phyloP scores from a whole-genome alignment of 2,888 invertebrate species.

The Ochropleura plecta region DNA sequence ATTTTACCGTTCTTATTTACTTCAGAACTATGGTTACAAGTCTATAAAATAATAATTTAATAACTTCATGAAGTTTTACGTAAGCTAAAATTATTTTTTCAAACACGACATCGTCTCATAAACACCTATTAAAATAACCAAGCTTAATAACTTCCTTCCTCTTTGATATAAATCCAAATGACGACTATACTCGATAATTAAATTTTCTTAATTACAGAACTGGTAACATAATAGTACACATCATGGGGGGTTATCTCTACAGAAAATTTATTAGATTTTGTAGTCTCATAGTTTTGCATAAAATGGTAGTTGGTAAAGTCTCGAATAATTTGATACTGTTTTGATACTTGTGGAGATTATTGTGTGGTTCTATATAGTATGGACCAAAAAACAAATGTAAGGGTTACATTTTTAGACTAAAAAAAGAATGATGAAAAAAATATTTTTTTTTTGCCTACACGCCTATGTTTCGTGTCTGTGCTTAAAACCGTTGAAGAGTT shows the following conservation, averaged over 20 bases:
- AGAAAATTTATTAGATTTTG: not conserved
- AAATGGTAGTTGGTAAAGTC: not conserved
- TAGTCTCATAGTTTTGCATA: slow-evolving; percentile 20
- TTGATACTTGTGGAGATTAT: not conserved
- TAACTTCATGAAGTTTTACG: not conserved
- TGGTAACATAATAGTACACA: not conserved
- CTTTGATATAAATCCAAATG: slow-evolving; percentile 21
- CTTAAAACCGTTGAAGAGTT: not conserved
- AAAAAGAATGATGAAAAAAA: not conserved
- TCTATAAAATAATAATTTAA: not conserved
- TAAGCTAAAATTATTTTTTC: not conserved
- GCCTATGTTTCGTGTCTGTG: too few species aligned
- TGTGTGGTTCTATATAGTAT: not conserved
- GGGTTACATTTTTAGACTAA: not conserved
- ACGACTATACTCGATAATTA: slow-evolving; percentile 2
- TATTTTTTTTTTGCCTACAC: too few species aligned
- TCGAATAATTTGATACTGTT: not conserved
- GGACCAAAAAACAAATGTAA: not conserved
- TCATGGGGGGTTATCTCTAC: not conserved
- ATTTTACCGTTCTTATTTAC: not conserved
- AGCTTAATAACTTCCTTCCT: slow-evolving; percentile 34
- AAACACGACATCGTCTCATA: not conserved
- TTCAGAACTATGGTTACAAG: not conserved
- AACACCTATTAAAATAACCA: not conserved
- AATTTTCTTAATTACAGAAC: slow-evolving; percentile 18